Conservation (phyloP, 2,888 invertebrate genomes). For the Orthosia gothica region DNA sequence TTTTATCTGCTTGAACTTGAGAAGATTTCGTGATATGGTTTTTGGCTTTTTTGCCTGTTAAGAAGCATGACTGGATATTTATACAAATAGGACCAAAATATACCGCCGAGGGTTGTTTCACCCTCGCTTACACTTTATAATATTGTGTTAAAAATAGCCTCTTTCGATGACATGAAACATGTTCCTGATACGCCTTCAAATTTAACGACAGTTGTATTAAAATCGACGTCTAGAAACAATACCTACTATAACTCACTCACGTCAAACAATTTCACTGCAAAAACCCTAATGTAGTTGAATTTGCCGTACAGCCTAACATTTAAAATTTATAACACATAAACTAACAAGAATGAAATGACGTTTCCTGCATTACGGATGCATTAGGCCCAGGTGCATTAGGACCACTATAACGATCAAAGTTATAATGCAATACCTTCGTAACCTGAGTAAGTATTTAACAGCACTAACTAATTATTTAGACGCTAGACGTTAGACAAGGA, state of each 20-base stretch:
- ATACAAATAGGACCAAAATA: conserved; percentile 37
- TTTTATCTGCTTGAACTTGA: conserved; percentile 15
- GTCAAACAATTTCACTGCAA: background rate
- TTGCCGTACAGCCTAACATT: conserved; percentile 33
- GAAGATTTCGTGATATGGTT: background rate
- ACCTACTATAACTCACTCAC: background rate
- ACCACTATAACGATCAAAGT: conserved; percentile 70
- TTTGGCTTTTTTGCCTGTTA: conserved; percentile 10
- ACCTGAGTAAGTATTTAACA: conserved; percentile 71
- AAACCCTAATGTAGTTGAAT: background rate
- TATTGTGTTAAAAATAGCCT: conserved; percentile 34
- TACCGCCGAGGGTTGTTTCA: conserved; percentile 15
- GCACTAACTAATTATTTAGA: conserved; percentile 71
- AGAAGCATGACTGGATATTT: conserved; percentile 33
- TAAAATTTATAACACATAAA: conserved; percentile 25
- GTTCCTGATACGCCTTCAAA: conserved; percentile 3
- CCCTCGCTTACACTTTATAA: conserved; percentile 21
- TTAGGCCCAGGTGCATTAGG: conserved; percentile 69
- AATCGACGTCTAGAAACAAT: conserved; percentile 6
- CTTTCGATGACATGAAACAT: conserved; percentile 18
- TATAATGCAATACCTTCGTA: conserved; percentile 66
- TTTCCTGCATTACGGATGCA: conserved; percentile 68
- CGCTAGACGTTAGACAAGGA: conserved; percentile 72
- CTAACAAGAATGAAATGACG: conserved; percentile 54
- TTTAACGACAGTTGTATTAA: background rate